A percentile compares a stretch with the other conserved stretches of the same genome.
phyloP scores from a whole-genome alignment of 1,140 invertebrate species.

The Bombus confusus region DNA sequence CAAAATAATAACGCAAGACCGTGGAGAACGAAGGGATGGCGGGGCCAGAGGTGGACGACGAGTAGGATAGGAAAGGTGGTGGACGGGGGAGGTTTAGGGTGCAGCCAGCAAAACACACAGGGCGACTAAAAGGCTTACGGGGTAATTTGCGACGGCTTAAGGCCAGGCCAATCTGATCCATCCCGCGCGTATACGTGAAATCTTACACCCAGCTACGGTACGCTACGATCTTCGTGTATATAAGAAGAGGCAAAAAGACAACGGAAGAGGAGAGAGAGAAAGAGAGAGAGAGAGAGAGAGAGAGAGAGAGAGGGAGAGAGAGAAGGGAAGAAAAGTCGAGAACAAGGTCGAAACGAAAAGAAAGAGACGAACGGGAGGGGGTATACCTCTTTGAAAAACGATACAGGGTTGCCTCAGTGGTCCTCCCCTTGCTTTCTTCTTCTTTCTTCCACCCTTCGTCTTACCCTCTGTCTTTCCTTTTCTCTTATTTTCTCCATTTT shows the following conservation, averaged over 20 bases:
- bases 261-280: slow-evolving; percentile 44
- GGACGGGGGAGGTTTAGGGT: slow-evolving; percentile 57
- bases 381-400: slow-evolving; percentile 77
- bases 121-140: slow-evolving; percentile 79
- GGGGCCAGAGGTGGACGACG: not conserved
- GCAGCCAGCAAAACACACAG: slow-evolving; percentile 73
- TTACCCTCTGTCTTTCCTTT: not conserved
- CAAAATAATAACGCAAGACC: slow-evolving; percentile 73
- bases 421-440: slow-evolving; percentile 39
- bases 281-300: slow-evolving; percentile 41
- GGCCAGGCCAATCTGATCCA: slow-evolving; percentile 77
- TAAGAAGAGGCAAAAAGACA: slow-evolving; percentile 34
- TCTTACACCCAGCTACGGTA: slow-evolving; percentile 74
- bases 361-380: slow-evolving; percentile 30
- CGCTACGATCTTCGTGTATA: slow-evolving; percentile 58
- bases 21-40: not conserved
- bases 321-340: slow-evolving; percentile 54
- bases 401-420: slow-evolving; percentile 71
- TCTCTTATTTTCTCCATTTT: slow-evolving; percentile 5
- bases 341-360: slow-evolving; percentile 18
- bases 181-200: slow-evolving; percentile 74
- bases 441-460: slow-evolving; percentile 1
- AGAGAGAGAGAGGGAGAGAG: slow-evolving; percentile 18
- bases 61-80: slow-evolving; percentile 16
- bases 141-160: slow-evolving; percentile 80